Percentiles rank a stretch among this genome's conserved stretches.
These are phyloP conservation scores for Alces alces DNA, from an alignment of 2,113 vertebrate species.

Conservation along the genomic window DNA sequence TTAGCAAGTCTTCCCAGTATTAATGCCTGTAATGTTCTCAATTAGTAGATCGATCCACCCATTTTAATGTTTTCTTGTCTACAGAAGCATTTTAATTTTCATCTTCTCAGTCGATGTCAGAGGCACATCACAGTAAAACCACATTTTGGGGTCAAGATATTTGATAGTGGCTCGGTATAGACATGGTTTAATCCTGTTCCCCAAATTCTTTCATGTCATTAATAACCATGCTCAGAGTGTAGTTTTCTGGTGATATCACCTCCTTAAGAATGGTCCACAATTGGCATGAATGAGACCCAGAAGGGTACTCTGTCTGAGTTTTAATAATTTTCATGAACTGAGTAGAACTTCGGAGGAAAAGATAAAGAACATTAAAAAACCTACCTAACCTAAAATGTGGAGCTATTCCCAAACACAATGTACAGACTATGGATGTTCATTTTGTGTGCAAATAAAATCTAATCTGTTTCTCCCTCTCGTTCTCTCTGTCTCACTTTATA, in stretches of 20 bases:
- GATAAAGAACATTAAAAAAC: slow-evolving; percentile 45
- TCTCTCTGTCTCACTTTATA: neutral
- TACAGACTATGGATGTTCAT: slow-evolving; percentile 25
- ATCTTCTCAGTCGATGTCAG: neutral
- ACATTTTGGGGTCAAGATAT: slow-evolving; percentile 1
- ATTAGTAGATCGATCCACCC: neutral
- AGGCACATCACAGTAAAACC: neutral
- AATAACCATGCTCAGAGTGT: neutral
- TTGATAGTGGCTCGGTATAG: neutral
- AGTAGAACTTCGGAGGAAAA: slow-evolving; percentile 62
- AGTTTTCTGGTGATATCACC: slow-evolving; percentile 13
- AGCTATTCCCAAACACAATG: slow-evolving; percentile 38
- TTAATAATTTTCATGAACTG: slow-evolving; percentile 40
- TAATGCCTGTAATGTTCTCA: neutral
- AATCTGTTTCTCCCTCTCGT: slow-evolving; percentile 50
- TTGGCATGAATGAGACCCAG: slow-evolving; percentile 21
- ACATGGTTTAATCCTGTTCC: neutral
- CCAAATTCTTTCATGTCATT: neutral
- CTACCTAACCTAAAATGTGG: slow-evolving; percentile 20
- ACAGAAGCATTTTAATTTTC: neutral
- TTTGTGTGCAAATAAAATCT: slow-evolving; percentile 66
- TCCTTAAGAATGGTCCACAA: slow-evolving; percentile 6
- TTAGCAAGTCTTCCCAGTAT: neutral
- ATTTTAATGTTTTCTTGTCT: neutral
- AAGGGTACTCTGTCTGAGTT: slow-evolving; percentile 14